Conservation (phyloP, 1,140 invertebrate genomes). For the Metopolophium dirhodum region DNA sequence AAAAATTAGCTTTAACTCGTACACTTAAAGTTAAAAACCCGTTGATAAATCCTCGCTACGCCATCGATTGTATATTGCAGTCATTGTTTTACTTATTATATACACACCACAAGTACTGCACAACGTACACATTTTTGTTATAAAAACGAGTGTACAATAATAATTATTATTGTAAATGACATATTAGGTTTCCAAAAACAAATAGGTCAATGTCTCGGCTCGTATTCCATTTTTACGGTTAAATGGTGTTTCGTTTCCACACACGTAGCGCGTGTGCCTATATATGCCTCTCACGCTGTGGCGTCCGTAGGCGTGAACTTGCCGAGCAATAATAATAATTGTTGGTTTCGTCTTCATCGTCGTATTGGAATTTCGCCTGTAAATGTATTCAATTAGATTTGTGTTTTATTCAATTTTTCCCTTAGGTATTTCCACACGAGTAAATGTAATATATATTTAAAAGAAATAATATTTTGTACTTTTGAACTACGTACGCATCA, state of each 20-base stretch:
- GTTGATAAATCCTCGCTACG: not conserved
- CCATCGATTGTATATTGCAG: not conserved
- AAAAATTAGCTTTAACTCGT: not conserved
- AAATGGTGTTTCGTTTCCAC: not conserved
- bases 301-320: not conserved
- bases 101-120: not conserved
- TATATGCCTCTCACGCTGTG: not conserved
- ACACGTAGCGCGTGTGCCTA: not conserved
- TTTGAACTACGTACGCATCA: not conserved
- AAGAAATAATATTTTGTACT: not conserved
- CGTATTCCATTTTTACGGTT: conserved; percentile 36
- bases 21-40: no score
- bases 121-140: not conserved
- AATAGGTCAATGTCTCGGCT: conserved; percentile 33
- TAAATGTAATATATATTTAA: not conserved
- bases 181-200: conserved; percentile 23
- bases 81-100: not conserved
- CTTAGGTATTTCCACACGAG: not conserved
- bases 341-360: not conserved
- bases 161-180: not conserved
- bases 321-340: not conserved
- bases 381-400: not conserved
- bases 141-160: not conserved
- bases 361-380: not conserved
- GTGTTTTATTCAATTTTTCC: no score